phyloP scores from a whole-genome alignment of 2,888 invertebrate species.

The Pterobdella sp. region DNA sequence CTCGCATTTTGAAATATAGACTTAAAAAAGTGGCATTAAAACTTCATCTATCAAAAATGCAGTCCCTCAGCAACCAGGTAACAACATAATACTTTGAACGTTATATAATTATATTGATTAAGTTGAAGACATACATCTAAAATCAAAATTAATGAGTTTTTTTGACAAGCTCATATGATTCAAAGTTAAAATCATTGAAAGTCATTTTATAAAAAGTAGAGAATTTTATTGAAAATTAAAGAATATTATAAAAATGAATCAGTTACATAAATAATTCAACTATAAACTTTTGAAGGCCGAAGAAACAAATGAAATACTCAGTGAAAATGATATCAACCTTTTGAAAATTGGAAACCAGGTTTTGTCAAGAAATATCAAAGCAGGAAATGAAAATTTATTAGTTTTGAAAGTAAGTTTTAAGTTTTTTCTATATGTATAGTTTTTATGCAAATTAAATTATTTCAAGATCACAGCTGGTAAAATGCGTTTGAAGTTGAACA shows the following conservation, averaged over 20 bases:
- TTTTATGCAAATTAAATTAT: not conserved
- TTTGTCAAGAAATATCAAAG: slow-evolving; percentile 19
- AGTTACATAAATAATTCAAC: no score
- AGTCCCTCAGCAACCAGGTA: slow-evolving; percentile 27
- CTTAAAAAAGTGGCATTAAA: slow-evolving; percentile 25
- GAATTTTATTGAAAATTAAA: no score
- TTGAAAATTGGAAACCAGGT: slow-evolving; percentile 25
- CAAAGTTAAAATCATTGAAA: not conserved
- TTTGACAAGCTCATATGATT: not conserved
- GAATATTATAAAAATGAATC: no score
- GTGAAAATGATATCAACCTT: slow-evolving; percentile 26
- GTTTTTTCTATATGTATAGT: not conserved
- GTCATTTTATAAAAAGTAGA: not conserved
- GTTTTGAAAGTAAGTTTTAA: slow-evolving; percentile 11
- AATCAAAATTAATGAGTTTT: not conserved
- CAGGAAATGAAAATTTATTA: slow-evolving; percentile 21
- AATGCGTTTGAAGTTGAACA: slow-evolving; percentile 27
- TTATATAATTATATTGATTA: not conserved
- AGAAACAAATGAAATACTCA: slow-evolving; percentile 23
- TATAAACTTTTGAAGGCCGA: slow-evolving; percentile 16
- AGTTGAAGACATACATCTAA: not conserved
- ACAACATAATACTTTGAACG: no score
- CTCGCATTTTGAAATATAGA: slow-evolving; percentile 19
- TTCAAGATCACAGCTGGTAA: slow-evolving; percentile 23
- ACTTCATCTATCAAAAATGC: slow-evolving; percentile 25